Evolutionary conservation across 64 coral and sea anemone species (phyloP).

Genomic region (Pachyseris speciosa): DNA sequence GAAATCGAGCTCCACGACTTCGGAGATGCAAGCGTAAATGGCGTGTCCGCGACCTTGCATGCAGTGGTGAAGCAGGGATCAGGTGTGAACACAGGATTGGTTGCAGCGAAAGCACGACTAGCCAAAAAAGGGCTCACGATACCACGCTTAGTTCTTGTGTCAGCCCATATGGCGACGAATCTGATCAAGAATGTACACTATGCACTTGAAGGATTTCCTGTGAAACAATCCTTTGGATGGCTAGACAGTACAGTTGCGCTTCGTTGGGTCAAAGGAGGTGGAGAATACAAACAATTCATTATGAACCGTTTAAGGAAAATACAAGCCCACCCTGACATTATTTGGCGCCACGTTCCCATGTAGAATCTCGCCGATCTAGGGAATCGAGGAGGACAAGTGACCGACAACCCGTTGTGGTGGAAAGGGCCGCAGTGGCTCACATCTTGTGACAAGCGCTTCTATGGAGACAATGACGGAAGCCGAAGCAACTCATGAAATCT

Average conservation of each 20-base stretch:
- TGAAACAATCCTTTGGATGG: neutral
- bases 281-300: no score
- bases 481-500: neutral
- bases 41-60: neutral
- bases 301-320: no score
- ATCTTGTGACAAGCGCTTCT: neutral
- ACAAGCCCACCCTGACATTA: no score
- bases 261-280: no score
- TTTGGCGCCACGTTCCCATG: neutral
- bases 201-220: neutral
- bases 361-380: neutral
- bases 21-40: neutral
- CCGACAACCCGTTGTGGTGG: neutral
- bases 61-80: neutral
- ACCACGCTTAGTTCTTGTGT: no score
- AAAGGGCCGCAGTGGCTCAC: neutral
- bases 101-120: no score
- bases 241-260: neutral
- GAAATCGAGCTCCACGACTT: neutral
- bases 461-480: neutral
- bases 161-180: neutral
- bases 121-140: no score
- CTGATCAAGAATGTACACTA: neutral
- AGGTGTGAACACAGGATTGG: neutral
- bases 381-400: neutral